Percentiles rank a stretch among this genome's conserved stretches.
phyloP scores from a whole-genome alignment of 2,888 invertebrate species.

The Neoaliturus tenellus region DNA sequence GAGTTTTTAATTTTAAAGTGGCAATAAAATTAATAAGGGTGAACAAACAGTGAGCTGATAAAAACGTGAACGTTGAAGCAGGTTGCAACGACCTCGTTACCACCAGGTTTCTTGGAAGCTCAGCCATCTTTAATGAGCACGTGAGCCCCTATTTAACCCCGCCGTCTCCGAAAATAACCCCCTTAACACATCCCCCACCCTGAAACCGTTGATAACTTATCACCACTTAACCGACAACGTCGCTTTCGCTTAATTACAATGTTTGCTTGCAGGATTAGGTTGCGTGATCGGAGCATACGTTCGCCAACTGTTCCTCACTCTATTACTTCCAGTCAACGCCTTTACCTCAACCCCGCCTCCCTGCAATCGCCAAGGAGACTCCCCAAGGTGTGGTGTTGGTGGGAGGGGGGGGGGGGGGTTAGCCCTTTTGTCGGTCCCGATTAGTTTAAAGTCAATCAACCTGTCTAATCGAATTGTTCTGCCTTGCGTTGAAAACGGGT shows the following conservation, averaged over 20 bases:
- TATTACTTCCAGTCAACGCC: conserved; percentile 35
- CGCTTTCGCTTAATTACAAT: conserved; percentile 46
- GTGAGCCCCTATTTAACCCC: background rate
- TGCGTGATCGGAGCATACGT: conserved; percentile 4
- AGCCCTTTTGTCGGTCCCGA: conserved; percentile 10
- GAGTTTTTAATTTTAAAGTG: background rate
- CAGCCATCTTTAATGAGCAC: background rate
- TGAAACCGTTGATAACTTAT: conserved; percentile 27
- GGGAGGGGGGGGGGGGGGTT: background rate
- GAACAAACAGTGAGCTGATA: background rate
- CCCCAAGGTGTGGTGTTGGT: background rate
- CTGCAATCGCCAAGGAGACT: background rate
- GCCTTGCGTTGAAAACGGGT: background rate
- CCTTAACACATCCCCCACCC: background rate
- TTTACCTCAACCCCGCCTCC: background rate
- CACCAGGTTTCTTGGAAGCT: background rate
- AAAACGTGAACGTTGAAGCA: background rate
- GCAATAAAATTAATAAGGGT: background rate
- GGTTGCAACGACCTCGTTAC: background rate
- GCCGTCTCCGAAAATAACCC: background rate
- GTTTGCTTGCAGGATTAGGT: conserved; percentile 29
- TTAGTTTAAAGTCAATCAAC: conserved; percentile 30
- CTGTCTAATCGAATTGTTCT: conserved; percentile 9
- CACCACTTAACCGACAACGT: conserved; percentile 10
- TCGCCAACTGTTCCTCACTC: conserved; percentile 43